Percentiles rank a stretch among this genome's conserved stretches.
Conservation (phyloP, 2,888 invertebrate genomes). For the Charanyca ferruginea region DNA sequence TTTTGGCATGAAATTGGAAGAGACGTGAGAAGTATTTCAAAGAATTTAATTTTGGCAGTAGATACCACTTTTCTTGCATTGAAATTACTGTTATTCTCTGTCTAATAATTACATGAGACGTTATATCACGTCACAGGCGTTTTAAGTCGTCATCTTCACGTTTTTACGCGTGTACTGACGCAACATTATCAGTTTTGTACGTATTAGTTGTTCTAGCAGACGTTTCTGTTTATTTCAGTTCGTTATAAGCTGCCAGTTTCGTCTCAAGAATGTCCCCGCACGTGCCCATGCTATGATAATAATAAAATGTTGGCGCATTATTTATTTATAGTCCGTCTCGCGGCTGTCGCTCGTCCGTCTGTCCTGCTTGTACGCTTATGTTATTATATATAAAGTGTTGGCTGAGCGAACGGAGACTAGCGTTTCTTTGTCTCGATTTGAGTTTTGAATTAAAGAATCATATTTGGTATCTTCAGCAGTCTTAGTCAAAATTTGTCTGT, state of each 20-base stretch:
- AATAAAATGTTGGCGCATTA: conserved; percentile 91
- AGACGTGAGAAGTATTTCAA: conserved; percentile 21
- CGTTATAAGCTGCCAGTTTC: conserved; percentile 81
- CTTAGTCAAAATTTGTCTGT: not conserved
- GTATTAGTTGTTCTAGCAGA: conserved; percentile 60
- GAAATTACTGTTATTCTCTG: conserved; percentile 34
- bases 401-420: conserved; percentile 62
- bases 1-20: conserved; percentile 49
- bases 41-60: conserved; percentile 42
- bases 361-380: conserved; percentile 79
- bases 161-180: conserved; percentile 62
- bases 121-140: conserved; percentile 46
- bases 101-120: conserved; percentile 42
- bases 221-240: conserved; percentile 78
- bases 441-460: conserved; percentile 9
- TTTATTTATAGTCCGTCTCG: conserved; percentile 90
- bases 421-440: conserved; percentile 61
- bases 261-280: conserved; percentile 86
- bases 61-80: conserved; percentile 23
- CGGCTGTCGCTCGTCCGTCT: conserved; percentile 90
- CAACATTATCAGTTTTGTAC: conserved; percentile 47
- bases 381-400: conserved; percentile 79
- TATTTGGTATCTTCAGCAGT: conserved; percentile 14
- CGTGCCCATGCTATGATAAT: conserved; percentile 90
- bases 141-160: conserved; percentile 52